phyloP scores from a whole-genome alignment of 2,113 vertebrate genomes.

The Corydoras sp. region DNA sequence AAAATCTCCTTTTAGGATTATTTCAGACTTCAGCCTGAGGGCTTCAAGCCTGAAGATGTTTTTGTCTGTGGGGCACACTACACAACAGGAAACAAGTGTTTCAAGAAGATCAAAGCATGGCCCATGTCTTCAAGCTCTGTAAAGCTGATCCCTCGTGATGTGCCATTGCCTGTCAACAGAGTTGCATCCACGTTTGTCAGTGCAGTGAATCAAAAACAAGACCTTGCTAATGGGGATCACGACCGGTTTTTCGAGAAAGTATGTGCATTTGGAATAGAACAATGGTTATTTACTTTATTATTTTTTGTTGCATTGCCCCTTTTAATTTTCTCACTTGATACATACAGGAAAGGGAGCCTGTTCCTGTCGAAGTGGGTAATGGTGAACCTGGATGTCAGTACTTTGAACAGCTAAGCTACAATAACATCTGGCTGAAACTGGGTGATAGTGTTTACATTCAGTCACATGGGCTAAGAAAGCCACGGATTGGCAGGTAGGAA shows the following conservation, averaged over 20 bases:
- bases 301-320: not conserved
- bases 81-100: slow-evolving; percentile 82
- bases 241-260: slow-evolving; percentile 67
- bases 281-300: not conserved
- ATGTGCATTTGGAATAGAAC: not conserved
- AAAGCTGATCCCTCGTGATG: slow-evolving; percentile 76
- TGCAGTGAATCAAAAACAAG: slow-evolving; percentile 77
- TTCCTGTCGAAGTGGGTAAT: slow-evolving; percentile 84
- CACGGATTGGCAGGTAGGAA: slow-evolving; percentile 82
- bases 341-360: slow-evolving; percentile 85
- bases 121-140: slow-evolving; percentile 82
- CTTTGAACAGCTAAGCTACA: slow-evolving; percentile 88
- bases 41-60: slow-evolving; percentile 82
- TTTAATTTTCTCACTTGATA: not conserved
- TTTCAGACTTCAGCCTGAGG: slow-evolving; percentile 93
- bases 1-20: slow-evolving; percentile 75
- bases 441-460: slow-evolving; percentile 94
- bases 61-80: slow-evolving; percentile 95
- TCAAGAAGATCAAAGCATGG: slow-evolving; percentile 98
- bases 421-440: slow-evolving; percentile 88
- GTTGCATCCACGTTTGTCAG: slow-evolving; percentile 92
- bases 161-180: slow-evolving; percentile 85
- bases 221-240: slow-evolving; percentile 63
- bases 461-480: slow-evolving; percentile 84
- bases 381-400: slow-evolving; percentile 86